Evolutionary conservation across 2,888 invertebrate genomes (phyloP), one percentile per base, ranked within the genome.

Genomic region (Panzeria rudis): DNA sequence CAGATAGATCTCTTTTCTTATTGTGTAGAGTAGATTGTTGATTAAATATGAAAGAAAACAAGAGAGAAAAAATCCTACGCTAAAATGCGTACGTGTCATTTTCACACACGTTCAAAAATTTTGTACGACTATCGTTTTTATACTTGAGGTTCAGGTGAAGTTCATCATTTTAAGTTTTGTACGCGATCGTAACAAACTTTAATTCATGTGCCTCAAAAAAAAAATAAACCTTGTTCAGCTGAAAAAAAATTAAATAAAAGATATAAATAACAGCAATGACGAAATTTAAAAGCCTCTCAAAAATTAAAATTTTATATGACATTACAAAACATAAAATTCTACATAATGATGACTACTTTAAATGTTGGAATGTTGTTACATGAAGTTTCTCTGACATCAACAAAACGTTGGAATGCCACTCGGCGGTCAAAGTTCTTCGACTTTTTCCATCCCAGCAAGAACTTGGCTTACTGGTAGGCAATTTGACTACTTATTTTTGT

Each of bases 81-180:
- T 68, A 61, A 81, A 68, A 68, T 81, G 86, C 87, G 88, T 89
- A 90, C 90, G 90, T 90, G 90, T 89, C 90, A 90, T 90, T 90
- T 90, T 89, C 89, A 90, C 90, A 90, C 90, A 90, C 90, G 90
- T 88, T 84, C 71, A 69, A 71, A 76, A 77, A 78, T 68, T 25
- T 73, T 52, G 32, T 25, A 79, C 66, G 47, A 35, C 23, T 23
- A 66, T 56, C 47, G 66, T 20, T 61, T 32, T 47, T 32, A 23
- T 59, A 35, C 5, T 17, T 59, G 59, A 35, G 52, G 50, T 80
- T 81, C 80, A 81, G 68, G 59, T 73, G 50, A 81, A 73, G 80
- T 81, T 81, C 80, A 81, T 73, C 73, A 81, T 73, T 81, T 73
- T 68, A 59, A 75, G 29, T 81, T n/a, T 59, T 41, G 80, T 73